Conservation (phyloP, 2,113 vertebrate species). For the Rattus norvegicus region GRCr8 NC_086025.1:49195001-49195500, state of each 20-base stretch:
- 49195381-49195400: background rate
- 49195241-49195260: background rate
- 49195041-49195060: background rate
- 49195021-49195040: background rate
- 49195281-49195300: background rate
- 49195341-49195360: slow-evolving; percentile 37
- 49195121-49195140: slow-evolving; percentile 12
- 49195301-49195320: slow-evolving; percentile 43
- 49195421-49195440: slow-evolving; percentile 46
- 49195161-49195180: background rate
- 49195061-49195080: slow-evolving; percentile 30
- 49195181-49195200: background rate
- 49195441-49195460: background rate
- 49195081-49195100: slow-evolving; percentile 14
- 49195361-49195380: background rate
- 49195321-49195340: slow-evolving; percentile 1
- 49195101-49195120: slow-evolving; percentile 10
- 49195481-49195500: background rate
- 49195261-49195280: slow-evolving; percentile 61
- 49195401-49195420: slow-evolving; percentile 33
- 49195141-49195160: slow-evolving; percentile 11
- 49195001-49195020: background rate
- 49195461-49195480: background rate
- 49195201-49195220: background rate
- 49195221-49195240: background rate